Evolutionary conservation across 2,113 vertebrate genomes (phyloP).

Genomic region (Anolis sagrei): DNA sequence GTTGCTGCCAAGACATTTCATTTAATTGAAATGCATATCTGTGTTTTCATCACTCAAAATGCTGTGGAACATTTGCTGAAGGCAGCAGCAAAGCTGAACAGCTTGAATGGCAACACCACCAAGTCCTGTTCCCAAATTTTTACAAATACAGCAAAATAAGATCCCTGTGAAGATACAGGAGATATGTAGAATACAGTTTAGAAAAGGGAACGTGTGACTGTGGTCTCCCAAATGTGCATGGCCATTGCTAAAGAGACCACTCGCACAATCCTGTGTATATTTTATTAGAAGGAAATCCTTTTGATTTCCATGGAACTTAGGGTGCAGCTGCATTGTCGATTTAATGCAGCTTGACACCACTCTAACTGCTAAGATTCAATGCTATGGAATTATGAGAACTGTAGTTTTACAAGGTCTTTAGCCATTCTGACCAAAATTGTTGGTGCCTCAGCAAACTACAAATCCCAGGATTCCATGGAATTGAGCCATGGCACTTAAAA

Average conservation of each 20-base stretch:
- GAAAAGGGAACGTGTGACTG: background rate
- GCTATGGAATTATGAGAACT: too few relatives aligned
- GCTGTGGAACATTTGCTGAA: constrained; percentile 24
- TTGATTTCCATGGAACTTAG: background rate
- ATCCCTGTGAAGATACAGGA: background rate
- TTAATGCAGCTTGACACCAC: too few relatives aligned
- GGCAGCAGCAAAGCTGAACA: constrained; percentile 11
- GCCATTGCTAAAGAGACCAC: background rate
- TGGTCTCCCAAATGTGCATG: background rate
- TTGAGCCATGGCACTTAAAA: too few relatives aligned
- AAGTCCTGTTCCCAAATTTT: background rate
- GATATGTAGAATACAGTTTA: background rate
- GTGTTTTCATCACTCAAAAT: constrained; percentile 17
- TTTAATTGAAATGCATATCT: background rate
- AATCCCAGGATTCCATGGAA: too few relatives aligned
- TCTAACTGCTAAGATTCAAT: too few relatives aligned
- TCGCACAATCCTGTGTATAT: background rate
- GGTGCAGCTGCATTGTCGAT: too few relatives aligned
- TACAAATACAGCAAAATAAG: background rate
- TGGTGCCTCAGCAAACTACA: too few relatives aligned
- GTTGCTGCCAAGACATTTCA: constrained; percentile 3
- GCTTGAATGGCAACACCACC: background rate
- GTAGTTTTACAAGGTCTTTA: too few relatives aligned
- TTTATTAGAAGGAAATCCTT: background rate
- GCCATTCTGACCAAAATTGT: too few relatives aligned